These are phyloP conservation scores for Talpa occidentalis DNA, from an alignment of 2,113 vertebrate species.

Conservation along the genomic window DNA sequence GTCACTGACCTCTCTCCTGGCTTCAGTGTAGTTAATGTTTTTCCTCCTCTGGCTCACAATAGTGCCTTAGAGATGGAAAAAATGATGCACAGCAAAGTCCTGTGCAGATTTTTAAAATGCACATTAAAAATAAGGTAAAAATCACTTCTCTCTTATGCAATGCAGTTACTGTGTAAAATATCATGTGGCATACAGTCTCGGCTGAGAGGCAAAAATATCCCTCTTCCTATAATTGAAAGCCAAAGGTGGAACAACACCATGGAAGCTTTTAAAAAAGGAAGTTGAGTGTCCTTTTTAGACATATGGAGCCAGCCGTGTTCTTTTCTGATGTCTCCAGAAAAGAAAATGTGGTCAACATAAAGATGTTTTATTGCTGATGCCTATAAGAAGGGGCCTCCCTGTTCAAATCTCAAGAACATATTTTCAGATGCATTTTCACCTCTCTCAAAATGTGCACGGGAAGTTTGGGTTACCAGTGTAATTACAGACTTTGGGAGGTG, in stretches of 20 bases:
- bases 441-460: background rate
- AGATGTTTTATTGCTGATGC: background rate
- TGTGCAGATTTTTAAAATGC: conserved; percentile 34
- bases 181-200: background rate
- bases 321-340: background rate
- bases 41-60: conserved; percentile 33
- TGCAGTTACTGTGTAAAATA: background rate
- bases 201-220: background rate
- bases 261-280: background rate
- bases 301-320: background rate
- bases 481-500: background rate
- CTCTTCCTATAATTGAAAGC: background rate
- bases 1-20: conserved; percentile 27
- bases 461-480: background rate
- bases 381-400: background rate
- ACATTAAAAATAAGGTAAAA: conserved; percentile 20
- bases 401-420: background rate
- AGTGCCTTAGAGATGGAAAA: conserved; percentile 30
- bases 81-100: conserved; percentile 39
- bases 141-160: background rate
- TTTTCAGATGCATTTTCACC: background rate
- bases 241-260: background rate
- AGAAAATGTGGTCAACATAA: background rate
- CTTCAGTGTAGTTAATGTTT: conserved; percentile 56
- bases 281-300: background rate